Evolutionary conservation across 2,888 invertebrate genomes (phyloP).

Genomic region (Euzophera pinguis): DNA sequence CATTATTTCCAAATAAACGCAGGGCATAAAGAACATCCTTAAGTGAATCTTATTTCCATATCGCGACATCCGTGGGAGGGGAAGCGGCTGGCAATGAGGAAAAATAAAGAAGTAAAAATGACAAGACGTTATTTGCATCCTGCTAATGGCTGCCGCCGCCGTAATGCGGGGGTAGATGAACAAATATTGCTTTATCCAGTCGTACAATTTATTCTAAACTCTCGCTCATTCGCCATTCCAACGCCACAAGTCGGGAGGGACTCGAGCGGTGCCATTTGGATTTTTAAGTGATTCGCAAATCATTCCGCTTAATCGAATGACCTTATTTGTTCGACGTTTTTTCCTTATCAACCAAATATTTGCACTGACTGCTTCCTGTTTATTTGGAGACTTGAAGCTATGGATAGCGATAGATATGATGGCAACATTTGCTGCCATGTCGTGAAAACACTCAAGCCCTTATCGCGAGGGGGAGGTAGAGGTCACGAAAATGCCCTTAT

Average conservation of each 20-base stretch:
- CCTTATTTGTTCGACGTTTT: slow-evolving; percentile 58
- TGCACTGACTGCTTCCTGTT: slow-evolving; percentile 2
- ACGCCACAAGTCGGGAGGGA: slow-evolving; percentile 63
- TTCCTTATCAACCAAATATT: slow-evolving; percentile 32
- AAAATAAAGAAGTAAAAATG: slow-evolving; percentile 78
- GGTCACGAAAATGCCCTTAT: slow-evolving; percentile 68
- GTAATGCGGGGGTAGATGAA: slow-evolving; percentile 78
- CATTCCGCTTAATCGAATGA: slow-evolving; percentile 73
- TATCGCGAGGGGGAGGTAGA: slow-evolving; percentile 49
- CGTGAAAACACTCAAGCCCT: slow-evolving; percentile 42
- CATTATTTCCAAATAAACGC: slow-evolving; percentile 23
- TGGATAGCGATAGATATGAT: neutral
- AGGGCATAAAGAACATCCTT: slow-evolving; percentile 25
- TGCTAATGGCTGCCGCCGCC: slow-evolving; percentile 72
- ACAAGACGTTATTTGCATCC: slow-evolving; percentile 79
- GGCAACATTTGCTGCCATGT: slow-evolving; percentile 36
- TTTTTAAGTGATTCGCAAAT: slow-evolving; percentile 74
- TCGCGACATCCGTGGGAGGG: slow-evolving; percentile 43
- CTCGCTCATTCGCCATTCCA: slow-evolving; percentile 69
- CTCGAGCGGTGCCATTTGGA: slow-evolving; percentile 67
- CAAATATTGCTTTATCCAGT: slow-evolving; percentile 79
- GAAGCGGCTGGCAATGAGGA: slow-evolving; percentile 53
- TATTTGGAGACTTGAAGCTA: neutral
- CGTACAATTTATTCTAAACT: slow-evolving; percentile 76
- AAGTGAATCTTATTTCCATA: slow-evolving; percentile 43